Base-by-base conservation (phyloP, 1,140 invertebrate species). In the Trichonephila clavipes region DNA sequence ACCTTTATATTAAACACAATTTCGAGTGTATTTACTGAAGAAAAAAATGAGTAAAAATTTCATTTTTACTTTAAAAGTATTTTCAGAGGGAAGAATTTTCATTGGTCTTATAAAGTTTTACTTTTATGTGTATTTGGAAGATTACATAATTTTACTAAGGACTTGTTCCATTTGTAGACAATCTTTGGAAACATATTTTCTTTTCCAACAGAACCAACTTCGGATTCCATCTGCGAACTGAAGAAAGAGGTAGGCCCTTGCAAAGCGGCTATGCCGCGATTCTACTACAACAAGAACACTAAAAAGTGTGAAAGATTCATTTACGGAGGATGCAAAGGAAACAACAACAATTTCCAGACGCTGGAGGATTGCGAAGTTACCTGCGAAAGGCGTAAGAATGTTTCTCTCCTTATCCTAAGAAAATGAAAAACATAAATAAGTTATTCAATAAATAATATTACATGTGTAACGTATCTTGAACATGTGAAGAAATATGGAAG, bases 261-360 rank as follows among this genome's bases (percentile, higher is more conserved):
- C 21, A 2, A 8, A 8, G 93, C 44, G 4, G 12, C 10, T 6
- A 7, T 94, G 8, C 2, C 2, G 1, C 64, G 81, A 28, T 94
- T 19, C 66, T 94, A 34, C 72, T 94, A 19, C 92, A 94, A 94
- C 66, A 19, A n/a, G 21, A n/a, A 85, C 16, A 72, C 66, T 2
- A 24, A 28, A 5, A 16, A 28, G 21, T 83, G 81, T 7, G 44
- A 94, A 6, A 44, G 0, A 34, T 96, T 96, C 91, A 77, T 58
- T 14, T 96, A 95, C 94, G 95, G 95, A 34, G 96, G 96, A 28
- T 96, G 95, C 88, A 90, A 94, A 16, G 95, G 95, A 28, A 96
- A 96, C 94, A 88, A 94, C 21, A 96, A 96, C 94, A 96, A 95
- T 77, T 96, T 96, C 66, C 59, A 58, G 16, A 94, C 94, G 34